phyloP scores from a whole-genome alignment of 2,888 invertebrate species.

The Leucophenga montana region DNA sequence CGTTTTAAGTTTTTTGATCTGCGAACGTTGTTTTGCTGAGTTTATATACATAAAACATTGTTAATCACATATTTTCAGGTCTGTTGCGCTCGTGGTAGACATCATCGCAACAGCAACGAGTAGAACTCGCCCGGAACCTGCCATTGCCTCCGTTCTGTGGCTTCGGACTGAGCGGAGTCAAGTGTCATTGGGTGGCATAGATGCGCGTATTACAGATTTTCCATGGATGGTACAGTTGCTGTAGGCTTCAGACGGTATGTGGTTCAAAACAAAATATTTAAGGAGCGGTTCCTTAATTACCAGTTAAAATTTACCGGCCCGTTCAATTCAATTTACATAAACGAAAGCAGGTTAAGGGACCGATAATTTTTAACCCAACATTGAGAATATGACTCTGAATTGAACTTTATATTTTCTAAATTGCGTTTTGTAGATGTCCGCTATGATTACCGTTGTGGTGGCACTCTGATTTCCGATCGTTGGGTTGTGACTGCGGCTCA shows the following conservation, averaged over 20 bases:
- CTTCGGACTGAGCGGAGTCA: conserved; percentile 11
- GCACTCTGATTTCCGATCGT: conserved; percentile 42
- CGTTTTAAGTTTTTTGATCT: too few species aligned
- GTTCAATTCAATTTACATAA: too few species aligned
- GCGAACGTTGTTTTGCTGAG: too few species aligned
- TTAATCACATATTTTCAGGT: neutral
- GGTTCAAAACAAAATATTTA: neutral
- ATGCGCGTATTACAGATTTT: conserved; percentile 39
- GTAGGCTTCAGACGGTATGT: conserved; percentile 41
- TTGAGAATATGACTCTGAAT: neutral
- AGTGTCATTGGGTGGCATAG: conserved; percentile 37
- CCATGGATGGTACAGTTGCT: conserved; percentile 50
- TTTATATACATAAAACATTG: too few species aligned
- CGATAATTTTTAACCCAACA: too few species aligned
- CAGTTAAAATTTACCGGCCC: too few species aligned
- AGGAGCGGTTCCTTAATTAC: too few species aligned
- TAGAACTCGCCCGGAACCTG: neutral
- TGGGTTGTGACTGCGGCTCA: conserved; percentile 80
- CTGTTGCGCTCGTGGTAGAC: neutral
- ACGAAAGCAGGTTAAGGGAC: too few species aligned
- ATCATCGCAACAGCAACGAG: neutral
- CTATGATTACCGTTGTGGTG: conserved; percentile 41
- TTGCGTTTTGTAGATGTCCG: conserved; percentile 30
- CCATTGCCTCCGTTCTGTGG: conserved; percentile 20
- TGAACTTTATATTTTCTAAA: neutral